Evolutionary conservation across 2,888 invertebrate species (phyloP).

Genomic region (Drosophila robusta): DNA sequence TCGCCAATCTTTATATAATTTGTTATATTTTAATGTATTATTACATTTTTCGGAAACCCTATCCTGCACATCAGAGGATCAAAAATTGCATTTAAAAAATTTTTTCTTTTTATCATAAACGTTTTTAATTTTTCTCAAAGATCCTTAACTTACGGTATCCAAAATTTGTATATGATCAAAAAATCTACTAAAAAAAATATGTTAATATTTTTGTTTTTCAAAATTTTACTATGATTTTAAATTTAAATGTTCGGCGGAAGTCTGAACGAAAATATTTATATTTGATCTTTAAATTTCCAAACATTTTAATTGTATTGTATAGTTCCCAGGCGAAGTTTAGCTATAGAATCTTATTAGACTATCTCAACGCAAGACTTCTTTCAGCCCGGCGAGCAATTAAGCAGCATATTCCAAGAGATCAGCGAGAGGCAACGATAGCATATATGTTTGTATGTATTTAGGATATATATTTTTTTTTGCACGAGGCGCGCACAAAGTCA

Average conservation of each 20-base stretch:
- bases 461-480: conserved; percentile 66
- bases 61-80: too few species aligned
- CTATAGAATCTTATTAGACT: neutral
- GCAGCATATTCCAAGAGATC: conserved; percentile 26
- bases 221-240: neutral
- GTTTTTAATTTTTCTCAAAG: too few species aligned
- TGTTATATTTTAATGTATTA: too few species aligned
- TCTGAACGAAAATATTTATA: neutral
- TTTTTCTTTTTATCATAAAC: too few species aligned
- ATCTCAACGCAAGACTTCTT: conserved; percentile 1
- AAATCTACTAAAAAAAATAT: too few species aligned
- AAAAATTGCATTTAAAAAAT: too few species aligned
- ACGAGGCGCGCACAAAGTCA: conserved; percentile 81
- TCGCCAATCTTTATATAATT: too few species aligned
- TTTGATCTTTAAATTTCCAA: neutral
- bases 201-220: neutral
- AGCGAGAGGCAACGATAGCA: neutral
- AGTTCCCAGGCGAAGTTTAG: neutral
- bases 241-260: neutral
- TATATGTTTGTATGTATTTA: conserved; percentile 21
- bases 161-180: too few species aligned
- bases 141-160: neutral
- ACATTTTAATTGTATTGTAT: neutral
- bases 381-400: conserved; percentile 29
- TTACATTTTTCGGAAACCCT: too few species aligned